A percentile compares a stretch with the other conserved stretches of the same genome.
Evolutionary conservation across 2,113 vertebrate species (phyloP).

Genomic region (Seriola rivoliana): DNA sequence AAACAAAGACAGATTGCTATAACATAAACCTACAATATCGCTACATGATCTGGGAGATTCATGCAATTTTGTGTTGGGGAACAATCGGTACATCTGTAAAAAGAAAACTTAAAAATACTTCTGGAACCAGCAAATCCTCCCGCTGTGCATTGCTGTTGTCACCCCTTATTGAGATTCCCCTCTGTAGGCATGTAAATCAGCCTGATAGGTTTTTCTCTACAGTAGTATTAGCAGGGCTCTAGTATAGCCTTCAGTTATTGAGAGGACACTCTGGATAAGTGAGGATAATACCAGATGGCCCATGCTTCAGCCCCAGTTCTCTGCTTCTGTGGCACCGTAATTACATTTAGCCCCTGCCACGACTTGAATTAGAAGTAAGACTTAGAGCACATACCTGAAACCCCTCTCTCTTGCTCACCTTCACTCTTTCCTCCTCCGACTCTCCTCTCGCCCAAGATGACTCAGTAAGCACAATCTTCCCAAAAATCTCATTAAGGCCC

Average conservation of each 20-base stretch:
- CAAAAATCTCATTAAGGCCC: slow-evolving; percentile 78
- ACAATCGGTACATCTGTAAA: not conserved
- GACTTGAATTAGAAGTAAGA: slow-evolving; percentile 48
- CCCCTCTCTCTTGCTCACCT: slow-evolving; percentile 22
- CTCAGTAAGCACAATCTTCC: slow-evolving; percentile 68
- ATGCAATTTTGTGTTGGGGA: not conserved
- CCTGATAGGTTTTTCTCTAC: not conserved
- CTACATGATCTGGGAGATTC: not conserved
- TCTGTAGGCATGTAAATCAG: not conserved
- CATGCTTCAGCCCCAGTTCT: slow-evolving; percentile 17
- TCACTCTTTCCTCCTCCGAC: slow-evolving; percentile 19
- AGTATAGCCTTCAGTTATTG: slow-evolving; percentile 11
- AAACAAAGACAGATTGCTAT: not conserved
- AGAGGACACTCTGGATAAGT: slow-evolving; percentile 29
- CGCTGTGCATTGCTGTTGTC: not conserved
- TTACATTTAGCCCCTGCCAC: slow-evolving; percentile 46
- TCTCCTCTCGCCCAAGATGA: slow-evolving; percentile 52
- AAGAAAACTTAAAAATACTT: not conserved
- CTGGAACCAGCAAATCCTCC: not conserved
- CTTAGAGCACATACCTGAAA: slow-evolving; percentile 48
- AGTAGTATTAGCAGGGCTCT: slow-evolving; percentile 14
- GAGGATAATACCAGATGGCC: slow-evolving; percentile 6
- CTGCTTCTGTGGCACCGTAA: slow-evolving; percentile 29
- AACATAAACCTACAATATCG: not conserved
- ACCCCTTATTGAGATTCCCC: not conserved